Evolutionary conservation across 92 coral and sea anemone genomes (phyloP), one percentile per base, ranked within the genome.

Genomic region (Phenganax marumi): DNA sequence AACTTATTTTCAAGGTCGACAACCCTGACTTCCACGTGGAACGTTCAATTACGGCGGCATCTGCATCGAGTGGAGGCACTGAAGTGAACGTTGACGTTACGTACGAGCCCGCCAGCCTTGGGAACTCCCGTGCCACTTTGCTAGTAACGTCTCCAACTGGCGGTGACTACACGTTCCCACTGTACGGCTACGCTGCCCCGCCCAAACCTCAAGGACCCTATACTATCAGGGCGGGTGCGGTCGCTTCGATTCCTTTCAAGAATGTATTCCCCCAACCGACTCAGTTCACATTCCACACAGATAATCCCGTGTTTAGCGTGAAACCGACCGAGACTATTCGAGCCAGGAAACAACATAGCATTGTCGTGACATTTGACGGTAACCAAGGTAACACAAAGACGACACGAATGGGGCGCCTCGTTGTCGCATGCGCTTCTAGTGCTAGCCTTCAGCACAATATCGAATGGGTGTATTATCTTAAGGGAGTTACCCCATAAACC

Each of bases 61-160:
- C 98, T n/a, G 98, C 98, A 14, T 93, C 98, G 52, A 95, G 98
- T 88, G 98, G 98, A 58, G 98, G 98, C 9, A 93, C 93, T 51
- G 98, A 95, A 63, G 98, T 95, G 3, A 91, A 96, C 21, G 96
- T 95, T 50, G 98, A 95, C 39, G 98, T 92, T 65, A 95, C 92
- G 52, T 95, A 90, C 64, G 98, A 95, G 66, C 98, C 98, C 43
- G 87, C 85, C 73, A 92, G 97, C 84, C 91, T 95, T 6, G 98
- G 98, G 64, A 97, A 95, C 85, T 86, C 98, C 5, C 97, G 97
- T 12, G 97, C 91, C 13, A 95, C 93, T 3, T 79, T 95, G 24
- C 91, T 90, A 16, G 90, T 92, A 18, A 43, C 73, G 22, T 92
- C 97, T 7, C 73, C 93, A 6, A 85, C 89, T 51, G 98, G 98